These are phyloP conservation scores for Heliornis fulica DNA, from an alignment of 2,113 vertebrate genomes.

Conservation along the genomic window DNA sequence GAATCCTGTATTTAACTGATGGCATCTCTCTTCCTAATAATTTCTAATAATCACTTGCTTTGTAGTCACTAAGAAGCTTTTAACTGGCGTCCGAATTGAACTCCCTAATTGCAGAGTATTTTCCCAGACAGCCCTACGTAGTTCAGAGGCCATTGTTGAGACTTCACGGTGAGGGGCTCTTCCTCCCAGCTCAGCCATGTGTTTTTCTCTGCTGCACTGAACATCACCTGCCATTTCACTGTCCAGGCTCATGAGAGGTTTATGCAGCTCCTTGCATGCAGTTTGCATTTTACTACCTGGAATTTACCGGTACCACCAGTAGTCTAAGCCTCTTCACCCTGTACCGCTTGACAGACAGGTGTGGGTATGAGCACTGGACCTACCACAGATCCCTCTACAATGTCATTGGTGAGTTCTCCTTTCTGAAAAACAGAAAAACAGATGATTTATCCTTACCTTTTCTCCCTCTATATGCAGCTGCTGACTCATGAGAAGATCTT, in stretches of 20 bases:
- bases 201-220: neutral
- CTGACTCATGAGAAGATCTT: neutral
- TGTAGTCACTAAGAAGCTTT: neutral
- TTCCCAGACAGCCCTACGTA: neutral
- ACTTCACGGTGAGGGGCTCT: neutral
- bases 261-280: neutral
- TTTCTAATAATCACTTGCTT: neutral
- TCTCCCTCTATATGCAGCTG: neutral
- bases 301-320: neutral
- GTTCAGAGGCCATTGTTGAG: neutral
- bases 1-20: neutral
- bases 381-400: neutral
- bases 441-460: neutral
- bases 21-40: neutral
- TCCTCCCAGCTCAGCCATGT: neutral
- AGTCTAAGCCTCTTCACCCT: neutral
- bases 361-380: neutral
- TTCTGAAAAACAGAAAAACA: neutral
- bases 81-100: neutral
- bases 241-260: neutral
- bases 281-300: neutral
- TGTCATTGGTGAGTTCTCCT: neutral
- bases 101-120: neutral
- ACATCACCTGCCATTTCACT: neutral
- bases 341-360: neutral